Conservation (phyloP, 2,888 invertebrate species). For the Melanostoma scalare region DNA sequence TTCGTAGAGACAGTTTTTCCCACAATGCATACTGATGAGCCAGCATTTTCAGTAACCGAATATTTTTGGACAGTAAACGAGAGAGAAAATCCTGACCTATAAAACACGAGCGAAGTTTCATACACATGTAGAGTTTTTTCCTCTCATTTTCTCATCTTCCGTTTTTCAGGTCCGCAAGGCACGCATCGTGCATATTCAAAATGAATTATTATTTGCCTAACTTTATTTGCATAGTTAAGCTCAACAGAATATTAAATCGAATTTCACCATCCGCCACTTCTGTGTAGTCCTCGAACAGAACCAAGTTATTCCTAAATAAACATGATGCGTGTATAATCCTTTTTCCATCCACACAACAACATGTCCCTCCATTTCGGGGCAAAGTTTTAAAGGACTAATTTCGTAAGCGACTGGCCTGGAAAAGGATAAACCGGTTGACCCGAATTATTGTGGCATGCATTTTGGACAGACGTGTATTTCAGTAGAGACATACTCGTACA, state of each 20-base stretch:
- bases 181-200: slow-evolving; percentile 38
- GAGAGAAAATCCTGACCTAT: no score
- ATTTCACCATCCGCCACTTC: not conserved
- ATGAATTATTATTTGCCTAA: slow-evolving; percentile 50
- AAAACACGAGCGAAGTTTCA: no score
- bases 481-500: not conserved
- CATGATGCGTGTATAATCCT: slow-evolving; percentile 44
- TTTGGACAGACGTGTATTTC: slow-evolving; percentile 23
- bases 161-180: not conserved
- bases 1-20: no score
- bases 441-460: not conserved
- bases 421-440: slow-evolving; percentile 28
- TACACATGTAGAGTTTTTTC: no score
- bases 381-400: slow-evolving; percentile 28
- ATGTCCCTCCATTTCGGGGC: slow-evolving; percentile 6
- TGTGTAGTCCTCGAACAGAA: not conserved
- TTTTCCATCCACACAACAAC: not conserved
- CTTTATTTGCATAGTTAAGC: slow-evolving; percentile 62
- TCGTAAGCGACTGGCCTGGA: slow-evolving; percentile 9
- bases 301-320: slow-evolving; percentile 44
- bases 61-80: no score
- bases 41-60: no score
- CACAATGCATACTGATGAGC: no score
- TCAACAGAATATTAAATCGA: slow-evolving; percentile 59
- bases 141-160: no score